Base-by-base conservation (phyloP, 1,140 invertebrate genomes). In the Coenobita brevimanus region DNA sequence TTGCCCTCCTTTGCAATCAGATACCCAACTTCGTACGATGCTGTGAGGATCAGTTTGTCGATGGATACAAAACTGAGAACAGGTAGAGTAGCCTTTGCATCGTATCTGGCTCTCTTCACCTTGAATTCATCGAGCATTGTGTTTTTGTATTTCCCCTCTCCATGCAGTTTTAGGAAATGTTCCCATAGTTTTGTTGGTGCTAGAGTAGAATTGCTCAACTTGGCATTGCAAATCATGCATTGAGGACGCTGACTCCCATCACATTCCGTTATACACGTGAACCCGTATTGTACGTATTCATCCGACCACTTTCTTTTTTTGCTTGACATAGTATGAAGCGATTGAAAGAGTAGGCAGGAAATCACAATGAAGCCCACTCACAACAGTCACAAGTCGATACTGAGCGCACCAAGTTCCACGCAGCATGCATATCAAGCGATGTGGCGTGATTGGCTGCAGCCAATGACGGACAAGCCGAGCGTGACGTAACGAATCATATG, bases 181-280 rank as follows among this genome's bases (percentile, higher is more conserved):
- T 69, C 64, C 64, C 64, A 4, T 17, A 69, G n/a, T 46, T 41
- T 46, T 10, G 41, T 21, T n/a, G n/a, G n/a, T n/a, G n/a, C n/a
- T n/a, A n/a, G n/a, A n/a, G n/a, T n/a, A n/a, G n/a, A 83, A 83
- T 83, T 83, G 73, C 8, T 80, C 82, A 83, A 81, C 30, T 83
- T 81, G 8, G 36, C 46, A 83, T 81, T 33, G 82, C 71, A 83
- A 83, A 81, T 3, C 82, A 83, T 83, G 82, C 82, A 83, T 36
- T 83, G 82, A 83, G 82, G 82, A 83, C 36, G 82, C 62, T 81
- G 82, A 83, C 8, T 83, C 27, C 82, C 41, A 46, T 73, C 43
- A 3, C n/a, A 4, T 38, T 79, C 82, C 41, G 27, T 73, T 3
- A 4, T 13, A 79, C 46, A 71, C 27, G 82, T 79, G 71, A 83